Conservation (phyloP, 1,140 invertebrate species). For the Drosophila pectinifera region DNA sequence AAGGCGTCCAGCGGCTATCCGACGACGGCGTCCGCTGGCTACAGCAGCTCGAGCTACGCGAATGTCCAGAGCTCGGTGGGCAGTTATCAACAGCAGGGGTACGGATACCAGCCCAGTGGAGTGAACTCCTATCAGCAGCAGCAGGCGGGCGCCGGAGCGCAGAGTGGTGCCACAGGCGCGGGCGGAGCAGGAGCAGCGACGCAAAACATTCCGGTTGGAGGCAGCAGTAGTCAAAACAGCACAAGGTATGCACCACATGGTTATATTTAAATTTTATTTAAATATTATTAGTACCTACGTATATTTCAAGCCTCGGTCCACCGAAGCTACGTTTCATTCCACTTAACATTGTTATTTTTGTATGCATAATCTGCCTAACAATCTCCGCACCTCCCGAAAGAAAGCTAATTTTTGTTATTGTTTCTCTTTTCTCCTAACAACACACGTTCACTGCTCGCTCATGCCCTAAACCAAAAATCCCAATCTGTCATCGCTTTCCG, state of each 20-base stretch:
- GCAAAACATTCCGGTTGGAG: slow-evolving; percentile 84
- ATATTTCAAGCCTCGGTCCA: not conserved
- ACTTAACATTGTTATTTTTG: slow-evolving; percentile 7
- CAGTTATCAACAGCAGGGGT: slow-evolving; percentile 80
- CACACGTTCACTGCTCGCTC: slow-evolving; percentile 30
- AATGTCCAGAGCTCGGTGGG: slow-evolving; percentile 82
- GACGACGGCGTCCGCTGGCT: slow-evolving; percentile 63
- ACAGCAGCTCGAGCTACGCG: slow-evolving; percentile 74
- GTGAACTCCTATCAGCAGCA: slow-evolving; percentile 84
- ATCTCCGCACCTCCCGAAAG: slow-evolving; percentile 9
- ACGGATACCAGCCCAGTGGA: slow-evolving; percentile 79
- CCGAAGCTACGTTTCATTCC: not conserved
- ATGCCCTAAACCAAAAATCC: slow-evolving; percentile 17
- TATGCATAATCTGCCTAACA: slow-evolving; percentile 31
- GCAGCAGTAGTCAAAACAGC: slow-evolving; percentile 76
- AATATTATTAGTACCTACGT: not conserved
- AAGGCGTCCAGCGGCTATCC: slow-evolving; percentile 74
- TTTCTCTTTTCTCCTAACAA: slow-evolving; percentile 34
- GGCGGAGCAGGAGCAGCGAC: slow-evolving; percentile 57
- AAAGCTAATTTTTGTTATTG: slow-evolving; percentile 36
- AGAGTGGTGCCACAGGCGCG: slow-evolving; percentile 58
- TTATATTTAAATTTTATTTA: not conserved
- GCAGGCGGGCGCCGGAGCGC: slow-evolving; percentile 55
- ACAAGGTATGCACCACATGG: slow-evolving; percentile 56
- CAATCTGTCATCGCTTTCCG: slow-evolving; percentile 22